Evolutionary conservation across 37 sponge, comb jelly and placozoan genomes (phyloP).

Genomic region (Haliclona indistincta): DNA sequence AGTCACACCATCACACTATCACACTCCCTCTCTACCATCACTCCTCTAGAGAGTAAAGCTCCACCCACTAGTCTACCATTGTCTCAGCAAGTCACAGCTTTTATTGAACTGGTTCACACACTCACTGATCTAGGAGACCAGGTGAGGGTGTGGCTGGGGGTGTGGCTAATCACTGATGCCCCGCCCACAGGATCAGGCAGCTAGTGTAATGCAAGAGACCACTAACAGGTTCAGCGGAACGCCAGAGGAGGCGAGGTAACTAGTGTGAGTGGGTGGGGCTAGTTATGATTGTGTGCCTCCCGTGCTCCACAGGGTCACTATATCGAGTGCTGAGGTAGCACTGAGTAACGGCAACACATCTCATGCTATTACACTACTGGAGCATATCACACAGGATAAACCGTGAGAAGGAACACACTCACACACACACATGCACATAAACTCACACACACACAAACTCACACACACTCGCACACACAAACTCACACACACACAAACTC

Average conservation of each 20-base stretch:
- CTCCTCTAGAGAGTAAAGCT: no score
- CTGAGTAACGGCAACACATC: slow-evolving; percentile 75
- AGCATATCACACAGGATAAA: slow-evolving; percentile 70
- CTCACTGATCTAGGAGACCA: slow-evolving; percentile 48
- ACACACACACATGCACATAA: no score
- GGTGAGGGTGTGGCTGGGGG: neutral
- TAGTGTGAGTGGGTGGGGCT: neutral
- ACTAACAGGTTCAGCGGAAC: slow-evolving; percentile 79
- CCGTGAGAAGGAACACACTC: slow-evolving; percentile 20
- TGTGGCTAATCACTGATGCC: neutral
- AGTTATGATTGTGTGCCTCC: neutral
- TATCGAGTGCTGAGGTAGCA: slow-evolving; percentile 86
- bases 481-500: no score
- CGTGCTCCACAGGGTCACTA: slow-evolving; percentile 41
- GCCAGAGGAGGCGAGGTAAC: slow-evolving; percentile 77
- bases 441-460: no score
- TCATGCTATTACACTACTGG: slow-evolving; percentile 68
- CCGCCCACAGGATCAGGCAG: slow-evolving; percentile 71
- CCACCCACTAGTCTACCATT: slow-evolving; percentile 27
- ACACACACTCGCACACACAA: no score
- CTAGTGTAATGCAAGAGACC: slow-evolving; percentile 94
- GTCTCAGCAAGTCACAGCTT: slow-evolving; percentile 68
- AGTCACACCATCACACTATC: neutral
- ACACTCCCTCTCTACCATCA: neutral
- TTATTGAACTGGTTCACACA: slow-evolving; percentile 67